Conservation (phyloP, 2,888 invertebrate species). For the Ichneumoninae sp. region DNA sequence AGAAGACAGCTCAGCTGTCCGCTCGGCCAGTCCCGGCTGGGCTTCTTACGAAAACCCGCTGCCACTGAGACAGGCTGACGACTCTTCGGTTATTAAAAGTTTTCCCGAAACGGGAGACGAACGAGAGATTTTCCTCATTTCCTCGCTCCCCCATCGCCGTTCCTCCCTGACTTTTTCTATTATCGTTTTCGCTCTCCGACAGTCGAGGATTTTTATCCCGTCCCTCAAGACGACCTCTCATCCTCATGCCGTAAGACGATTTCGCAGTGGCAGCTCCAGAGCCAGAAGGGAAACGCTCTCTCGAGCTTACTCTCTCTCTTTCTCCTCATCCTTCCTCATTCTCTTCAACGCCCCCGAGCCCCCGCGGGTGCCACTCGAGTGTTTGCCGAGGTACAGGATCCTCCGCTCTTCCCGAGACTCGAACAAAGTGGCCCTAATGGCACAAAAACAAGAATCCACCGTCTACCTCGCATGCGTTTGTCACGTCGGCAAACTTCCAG, state of each 20-base stretch:
- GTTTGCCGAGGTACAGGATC: constrained; percentile 71
- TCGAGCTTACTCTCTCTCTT: background rate
- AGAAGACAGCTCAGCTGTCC: constrained; percentile 43
- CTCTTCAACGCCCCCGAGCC: background rate
- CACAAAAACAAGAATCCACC: constrained; percentile 76
- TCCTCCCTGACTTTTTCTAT: constrained; percentile 42
- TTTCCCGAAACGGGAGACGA: constrained; percentile 48
- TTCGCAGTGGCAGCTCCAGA: constrained; percentile 20
- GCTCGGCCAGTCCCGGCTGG: constrained; percentile 23
- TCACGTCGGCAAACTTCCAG: constrained; percentile 8
- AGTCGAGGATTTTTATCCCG: constrained; percentile 47
- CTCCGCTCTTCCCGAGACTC: constrained; percentile 40
- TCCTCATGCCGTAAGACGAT: constrained; percentile 37
- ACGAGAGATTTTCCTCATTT: constrained; percentile 42
- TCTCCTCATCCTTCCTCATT: background rate
- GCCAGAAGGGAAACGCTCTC: constrained; percentile 21
- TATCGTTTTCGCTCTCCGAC: constrained; percentile 34
- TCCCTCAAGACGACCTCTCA: constrained; percentile 40
- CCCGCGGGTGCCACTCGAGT: constrained; percentile 58
- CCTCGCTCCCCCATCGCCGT: constrained; percentile 2
- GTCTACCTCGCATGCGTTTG: constrained; percentile 30
- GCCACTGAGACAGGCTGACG: constrained; percentile 36
- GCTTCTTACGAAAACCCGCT: constrained; percentile 3
- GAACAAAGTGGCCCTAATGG: constrained; percentile 81
- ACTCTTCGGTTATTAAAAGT: constrained; percentile 60